Evolutionary conservation across 1,140 invertebrate species (phyloP), one percentile per base, ranked within the genome.

Genomic region (Formica selysi): DNA sequence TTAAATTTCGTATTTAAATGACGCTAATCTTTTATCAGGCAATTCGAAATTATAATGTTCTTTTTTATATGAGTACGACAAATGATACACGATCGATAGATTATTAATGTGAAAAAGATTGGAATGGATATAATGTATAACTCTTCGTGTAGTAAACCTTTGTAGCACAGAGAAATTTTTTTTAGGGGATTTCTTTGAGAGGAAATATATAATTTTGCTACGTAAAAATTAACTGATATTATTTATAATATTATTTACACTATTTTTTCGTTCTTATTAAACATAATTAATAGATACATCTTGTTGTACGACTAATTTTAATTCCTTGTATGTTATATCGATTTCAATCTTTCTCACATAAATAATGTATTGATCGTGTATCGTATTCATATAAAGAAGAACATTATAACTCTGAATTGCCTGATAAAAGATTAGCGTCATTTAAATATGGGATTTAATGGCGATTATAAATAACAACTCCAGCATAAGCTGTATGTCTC

Each of bases 391-490:
- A 57, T 51, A 74, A 59, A 61, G 51, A 36, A n/a, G 13, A 16
- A 38, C 22, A 38, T 70, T 38, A 38, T 32, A 57, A 5, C 2
- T 59, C 22, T 22, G 4, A 76, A 41, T 41, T 41, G 22, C 8
- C 11, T 3, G 38, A 78, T 51, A 29, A 78, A 67, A 48, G 3
- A 51, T 61, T 41, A 19, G 8, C n/a, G 4, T 51, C n/a, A 26
- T 67, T 78, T 79, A 79, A n/a, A 51, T 65, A 41, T 61, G 5
- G 6, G n/a, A 65, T 48, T n/a, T 59, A 36, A 51, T 26, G 36
- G 13, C 19, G 13, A n/a, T n/a, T 65, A 51, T 22, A 51, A 54
- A 44, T 51, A 76, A 51, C 11, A 32, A 51, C 11, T 51, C 29
- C 41, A 29, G 22, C 78, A 41, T 54, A 64, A 16, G 19, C 8